Conservation (phyloP, 30 jellyfish, hydroid and myxozoan genomes). For the Hydractinia symbiolongicarpus region DNA sequence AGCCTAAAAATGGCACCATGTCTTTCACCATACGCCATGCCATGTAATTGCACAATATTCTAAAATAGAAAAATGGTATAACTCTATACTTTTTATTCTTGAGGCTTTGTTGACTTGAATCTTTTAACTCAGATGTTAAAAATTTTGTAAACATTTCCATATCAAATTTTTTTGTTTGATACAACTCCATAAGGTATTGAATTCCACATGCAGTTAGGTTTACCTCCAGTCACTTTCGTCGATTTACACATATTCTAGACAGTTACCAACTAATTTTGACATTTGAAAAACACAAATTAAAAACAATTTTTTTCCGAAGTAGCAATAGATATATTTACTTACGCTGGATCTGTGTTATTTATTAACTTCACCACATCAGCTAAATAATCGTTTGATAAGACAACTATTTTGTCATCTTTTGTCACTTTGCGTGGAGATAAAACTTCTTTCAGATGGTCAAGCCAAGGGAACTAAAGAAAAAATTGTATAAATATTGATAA, state of each 20-base stretch:
- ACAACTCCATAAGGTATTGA: too few species aligned
- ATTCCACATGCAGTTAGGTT: too few species aligned
- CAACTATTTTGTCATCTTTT: slow-evolving; percentile 67
- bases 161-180: too few species aligned
- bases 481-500: background rate
- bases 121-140: too few species aligned
- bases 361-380: slow-evolving; percentile 73
- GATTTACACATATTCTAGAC: too few species aligned
- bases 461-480: slow-evolving; percentile 80
- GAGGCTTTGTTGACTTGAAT: too few species aligned
- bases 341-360: slow-evolving; percentile 68
- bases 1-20: slow-evolving; percentile 84
- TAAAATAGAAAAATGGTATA: background rate
- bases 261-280: too few species aligned
- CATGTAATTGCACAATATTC: slow-evolving; percentile 75
- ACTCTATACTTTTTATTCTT: too few species aligned
- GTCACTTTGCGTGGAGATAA: slow-evolving; percentile 67
- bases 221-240: too few species aligned
- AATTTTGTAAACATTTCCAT: too few species aligned
- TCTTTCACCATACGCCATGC: slow-evolving; percentile 97
- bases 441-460: slow-evolving; percentile 64
- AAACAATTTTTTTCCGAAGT: too few species aligned
- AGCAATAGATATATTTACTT: background rate
- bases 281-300: too few species aligned
- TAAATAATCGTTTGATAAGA: slow-evolving; percentile 79